Evolutionary conservation across 2,888 invertebrate species (phyloP).

Genomic region (Deroplatys truncata): DNA sequence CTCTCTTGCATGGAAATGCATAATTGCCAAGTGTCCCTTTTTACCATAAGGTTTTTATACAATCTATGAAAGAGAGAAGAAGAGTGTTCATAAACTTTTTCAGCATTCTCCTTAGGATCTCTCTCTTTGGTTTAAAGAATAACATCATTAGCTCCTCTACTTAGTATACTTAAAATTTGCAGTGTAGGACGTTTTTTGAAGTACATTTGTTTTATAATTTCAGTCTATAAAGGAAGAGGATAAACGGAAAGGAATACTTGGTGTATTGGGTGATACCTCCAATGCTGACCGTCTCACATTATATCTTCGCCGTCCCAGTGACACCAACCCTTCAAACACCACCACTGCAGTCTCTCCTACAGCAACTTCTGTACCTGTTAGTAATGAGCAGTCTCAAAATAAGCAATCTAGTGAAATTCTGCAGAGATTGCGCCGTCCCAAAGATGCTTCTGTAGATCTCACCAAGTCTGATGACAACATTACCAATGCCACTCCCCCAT

Average conservation of each 20-base stretch:
- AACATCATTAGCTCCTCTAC: no score
- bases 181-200: not conserved
- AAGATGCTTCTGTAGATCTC: constrained; percentile 30
- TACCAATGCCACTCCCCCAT: constrained; percentile 42
- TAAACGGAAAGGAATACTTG: constrained; percentile 55
- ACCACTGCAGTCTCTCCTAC: not conserved
- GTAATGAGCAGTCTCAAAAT: not conserved
- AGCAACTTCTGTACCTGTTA: not conserved
- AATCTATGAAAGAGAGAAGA: no score
- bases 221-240: constrained; percentile 60
- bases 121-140: no score
- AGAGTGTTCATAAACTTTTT: no score
- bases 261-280: constrained; percentile 48
- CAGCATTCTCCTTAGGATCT: no score
- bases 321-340: constrained; percentile 27
- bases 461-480: constrained; percentile 39
- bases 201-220: constrained; percentile 14
- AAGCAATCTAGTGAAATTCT: not conserved
- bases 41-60: no score
- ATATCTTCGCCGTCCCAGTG: constrained; percentile 53
- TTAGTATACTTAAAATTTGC: not conserved
- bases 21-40: no score
- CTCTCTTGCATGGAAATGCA: no score
- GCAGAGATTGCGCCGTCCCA: constrained; percentile 32
- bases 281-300: constrained; percentile 55